phyloP scores from a whole-genome alignment of 2,113 vertebrate species.

The Toxotes chatareus region DNA sequence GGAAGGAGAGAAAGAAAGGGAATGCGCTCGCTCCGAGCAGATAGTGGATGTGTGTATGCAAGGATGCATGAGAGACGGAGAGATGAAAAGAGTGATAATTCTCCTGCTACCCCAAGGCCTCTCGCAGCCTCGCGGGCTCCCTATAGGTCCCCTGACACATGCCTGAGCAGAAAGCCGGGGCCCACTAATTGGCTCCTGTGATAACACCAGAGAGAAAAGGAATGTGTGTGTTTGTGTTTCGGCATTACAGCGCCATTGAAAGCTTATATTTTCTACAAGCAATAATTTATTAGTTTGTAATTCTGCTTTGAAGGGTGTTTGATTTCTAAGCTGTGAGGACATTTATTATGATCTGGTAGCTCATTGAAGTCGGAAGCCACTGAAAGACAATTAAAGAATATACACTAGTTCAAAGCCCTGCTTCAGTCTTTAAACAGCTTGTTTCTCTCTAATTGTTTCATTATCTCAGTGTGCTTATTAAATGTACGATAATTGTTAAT shows the following conservation, averaged over 20 bases:
- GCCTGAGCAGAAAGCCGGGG: conserved; percentile 75
- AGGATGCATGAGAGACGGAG: conserved; percentile 70
- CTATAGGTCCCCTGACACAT: conserved; percentile 76
- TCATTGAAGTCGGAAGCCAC: conserved; percentile 68
- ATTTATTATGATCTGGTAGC: conserved; percentile 63
- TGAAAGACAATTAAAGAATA: conserved; percentile 73
- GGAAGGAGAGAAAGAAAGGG: conserved; percentile 44
- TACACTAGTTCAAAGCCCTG: conserved; percentile 74
- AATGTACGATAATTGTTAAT: conserved; percentile 83
- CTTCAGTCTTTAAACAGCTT: conserved; percentile 77
- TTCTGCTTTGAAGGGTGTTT: conserved; percentile 75
- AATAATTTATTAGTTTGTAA: conserved; percentile 74
- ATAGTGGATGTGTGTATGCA: conserved; percentile 60
- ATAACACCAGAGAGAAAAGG: conserved; percentile 70
- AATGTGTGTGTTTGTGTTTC: conserved; percentile 54
- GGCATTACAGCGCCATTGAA: conserved; percentile 37
- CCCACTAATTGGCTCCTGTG: conserved; percentile 81
- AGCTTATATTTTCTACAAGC: conserved; percentile 59
- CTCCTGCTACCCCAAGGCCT: conserved; percentile 73
- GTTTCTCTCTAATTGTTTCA: conserved; percentile 82
- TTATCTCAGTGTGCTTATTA: conserved; percentile 84
- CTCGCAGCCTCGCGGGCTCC: conserved; percentile 72
- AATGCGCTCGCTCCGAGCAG: conserved; percentile 44
- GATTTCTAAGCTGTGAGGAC: conserved; percentile 69
- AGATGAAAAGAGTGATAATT: conserved; percentile 84